Evolutionary conservation across 2,797 vertebrate genomes (phyloP).

Genomic region (Tenualosa ilisha): DNA sequence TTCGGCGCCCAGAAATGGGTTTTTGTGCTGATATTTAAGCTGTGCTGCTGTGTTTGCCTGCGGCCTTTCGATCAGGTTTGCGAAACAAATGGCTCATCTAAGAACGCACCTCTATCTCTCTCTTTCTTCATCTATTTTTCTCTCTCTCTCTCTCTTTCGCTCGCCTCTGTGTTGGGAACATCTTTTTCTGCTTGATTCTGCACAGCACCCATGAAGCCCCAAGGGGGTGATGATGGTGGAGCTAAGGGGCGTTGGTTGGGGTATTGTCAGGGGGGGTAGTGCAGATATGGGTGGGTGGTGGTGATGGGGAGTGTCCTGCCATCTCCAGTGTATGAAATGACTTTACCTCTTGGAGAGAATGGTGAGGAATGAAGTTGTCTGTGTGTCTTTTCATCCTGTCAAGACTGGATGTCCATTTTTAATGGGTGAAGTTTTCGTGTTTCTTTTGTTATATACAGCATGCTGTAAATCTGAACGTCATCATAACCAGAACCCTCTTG

Average conservation of each 20-base stretch:
- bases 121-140: slow-evolving; percentile 30
- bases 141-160: slow-evolving; percentile 21
- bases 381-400: slow-evolving; percentile 26
- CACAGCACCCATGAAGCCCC: slow-evolving; percentile 37
- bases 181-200: slow-evolving; percentile 40
- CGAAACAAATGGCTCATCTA: slow-evolving; percentile 53
- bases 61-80: slow-evolving; percentile 47
- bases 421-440: slow-evolving; percentile 9
- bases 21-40: slow-evolving; percentile 26
- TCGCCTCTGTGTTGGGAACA: slow-evolving; percentile 18
- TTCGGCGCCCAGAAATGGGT: slow-evolving; percentile 3
- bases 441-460: too few species aligned
- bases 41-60: slow-evolving; percentile 40
- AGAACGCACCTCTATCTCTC: slow-evolving; percentile 38
- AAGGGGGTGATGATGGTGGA: slow-evolving; percentile 37
- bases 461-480: neutral
- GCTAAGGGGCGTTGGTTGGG: slow-evolving; percentile 6
- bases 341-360: slow-evolving; percentile 5
- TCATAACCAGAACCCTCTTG: neutral
- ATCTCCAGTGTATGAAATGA: slow-evolving; percentile 27
- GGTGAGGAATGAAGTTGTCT: slow-evolving; percentile 40
- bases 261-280: neutral
- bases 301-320: neutral
- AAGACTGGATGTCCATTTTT: neutral
- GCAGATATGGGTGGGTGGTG: neutral